Percentiles rank a stretch among this genome's conserved stretches.
phyloP scores from a whole-genome alignment of 2,113 vertebrate genomes.

The Phalacrocorax brasilianus region DNA sequence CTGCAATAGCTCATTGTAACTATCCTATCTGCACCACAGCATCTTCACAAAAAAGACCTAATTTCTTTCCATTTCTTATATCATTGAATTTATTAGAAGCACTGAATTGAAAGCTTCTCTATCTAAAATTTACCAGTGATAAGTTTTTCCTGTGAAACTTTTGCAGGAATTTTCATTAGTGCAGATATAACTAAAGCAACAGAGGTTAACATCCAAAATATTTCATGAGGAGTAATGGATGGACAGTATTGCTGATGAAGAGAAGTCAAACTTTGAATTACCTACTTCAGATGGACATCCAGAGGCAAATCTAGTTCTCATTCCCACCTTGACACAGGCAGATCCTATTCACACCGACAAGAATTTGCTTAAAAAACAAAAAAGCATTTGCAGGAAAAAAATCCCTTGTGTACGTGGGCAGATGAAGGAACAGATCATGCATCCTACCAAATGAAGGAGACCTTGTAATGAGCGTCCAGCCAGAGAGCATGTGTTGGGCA shows the following conservation, averaged over 20 bases:
- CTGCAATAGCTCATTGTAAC: constrained; percentile 32
- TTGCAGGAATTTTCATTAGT: neutral
- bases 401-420: neutral
- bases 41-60: neutral
- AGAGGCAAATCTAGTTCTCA: neutral
- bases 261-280: neutral
- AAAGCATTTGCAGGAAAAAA: neutral
- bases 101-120: neutral
- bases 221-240: neutral
- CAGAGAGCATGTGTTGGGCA: neutral
- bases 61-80: constrained; percentile 24
- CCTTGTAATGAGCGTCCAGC: neutral
- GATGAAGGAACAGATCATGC: neutral
- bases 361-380: neutral
- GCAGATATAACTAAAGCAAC: neutral
- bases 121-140: neutral
- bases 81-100: neutral
- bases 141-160: neutral
- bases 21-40: neutral
- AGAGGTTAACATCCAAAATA: neutral
- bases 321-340: neutral
- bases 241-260: neutral
- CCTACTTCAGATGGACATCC: neutral
- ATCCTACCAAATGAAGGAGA: neutral
- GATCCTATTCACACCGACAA: neutral